Base-by-base conservation (phyloP, 2,113 vertebrate genomes). In the Pogonocichla stellata region DNA sequence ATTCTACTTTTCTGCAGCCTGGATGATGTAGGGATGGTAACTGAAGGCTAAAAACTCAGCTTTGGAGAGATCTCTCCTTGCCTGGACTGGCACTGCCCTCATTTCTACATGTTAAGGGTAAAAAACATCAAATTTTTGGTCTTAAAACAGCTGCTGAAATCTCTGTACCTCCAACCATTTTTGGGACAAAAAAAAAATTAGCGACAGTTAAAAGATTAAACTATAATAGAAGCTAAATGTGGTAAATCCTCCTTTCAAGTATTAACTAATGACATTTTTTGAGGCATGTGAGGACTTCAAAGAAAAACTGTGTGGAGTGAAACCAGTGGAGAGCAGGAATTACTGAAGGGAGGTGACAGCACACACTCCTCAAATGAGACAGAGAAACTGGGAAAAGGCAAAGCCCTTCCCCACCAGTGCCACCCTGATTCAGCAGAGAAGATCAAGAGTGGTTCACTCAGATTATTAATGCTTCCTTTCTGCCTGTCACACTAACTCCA, bases 231-330 rank as follows among this genome's bases (percentile, higher is more conserved):
- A 92, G 56, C 56, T 81, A 95, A 81, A 84, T 53, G 33, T 65
- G 45, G 87, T 29, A 91, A 95, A 95, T 87, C 86, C 69, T 74
- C 51, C 56, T 88, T 79, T 82, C 66, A 75, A 88, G 88, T 25
- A 62, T 88, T 91, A 58, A 80, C 38, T 19, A 69, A 85, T 82
- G 84, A 85, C 31, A 65, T 50, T 85, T 75, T 48, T 14, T 16
- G 29, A 91, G 31, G 42, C 31, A 18, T 14, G 36, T 48, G 62
- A 29, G 11, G 62, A 89, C 89, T 94, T 95, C 91, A 96, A 89
- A 91, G 91, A 33, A 40, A 92, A 85, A 23, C 2, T 3, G 24
- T 25, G 22, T 5, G 50, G 43, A 13, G n/a, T 48, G 77, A 88
- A 51, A 19, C 3, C 65, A 85, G 6, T 0, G 65, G 53, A 90